Conservation (phyloP, 2,797 vertebrate species). For the Picus viridis region DNA sequence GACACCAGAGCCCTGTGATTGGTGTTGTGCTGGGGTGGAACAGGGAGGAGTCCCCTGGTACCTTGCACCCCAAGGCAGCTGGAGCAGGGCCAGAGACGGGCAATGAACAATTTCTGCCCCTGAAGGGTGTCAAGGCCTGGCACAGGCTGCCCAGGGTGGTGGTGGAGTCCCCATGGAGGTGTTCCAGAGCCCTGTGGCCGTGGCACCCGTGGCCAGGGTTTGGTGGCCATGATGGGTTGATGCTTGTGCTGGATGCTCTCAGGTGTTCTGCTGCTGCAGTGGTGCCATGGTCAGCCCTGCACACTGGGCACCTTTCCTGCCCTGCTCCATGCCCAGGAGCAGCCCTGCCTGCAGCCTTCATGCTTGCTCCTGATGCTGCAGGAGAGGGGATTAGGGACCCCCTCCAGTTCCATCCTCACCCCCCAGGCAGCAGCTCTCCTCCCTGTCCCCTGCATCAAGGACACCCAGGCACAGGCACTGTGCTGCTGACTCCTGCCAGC, state of each 20-base stretch:
- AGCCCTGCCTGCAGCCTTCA: background rate
- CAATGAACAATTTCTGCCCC: no score
- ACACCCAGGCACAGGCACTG: fast-evolving
- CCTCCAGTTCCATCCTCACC: background rate
- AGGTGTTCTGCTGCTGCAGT: no score
- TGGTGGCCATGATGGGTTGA: no score
- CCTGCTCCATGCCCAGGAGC: background rate
- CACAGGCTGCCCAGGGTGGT: no score
- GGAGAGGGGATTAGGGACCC: background rate
- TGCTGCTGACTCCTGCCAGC: background rate
- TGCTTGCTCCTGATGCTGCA: background rate
- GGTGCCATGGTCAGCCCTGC: background rate
- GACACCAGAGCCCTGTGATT: fast-evolving
- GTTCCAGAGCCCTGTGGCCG: no score
- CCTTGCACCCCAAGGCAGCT: background rate
- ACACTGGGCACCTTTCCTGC: fast-evolving
- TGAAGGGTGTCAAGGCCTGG: no score
- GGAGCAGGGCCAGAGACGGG: no score
- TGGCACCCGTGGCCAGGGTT: no score
- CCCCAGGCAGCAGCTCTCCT: background rate
- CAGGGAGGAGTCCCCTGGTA: background rate
- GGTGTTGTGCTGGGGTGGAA: background rate
- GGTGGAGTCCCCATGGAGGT: no score
- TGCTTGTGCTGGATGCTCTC: no score
- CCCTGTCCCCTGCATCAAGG: background rate